Percentiles rank a stretch among this genome's conserved stretches.
These are phyloP conservation scores for Gadus chalcogrammus DNA, from an alignment of 2,113 vertebrate genomes.

Conservation along the genomic window DNA sequence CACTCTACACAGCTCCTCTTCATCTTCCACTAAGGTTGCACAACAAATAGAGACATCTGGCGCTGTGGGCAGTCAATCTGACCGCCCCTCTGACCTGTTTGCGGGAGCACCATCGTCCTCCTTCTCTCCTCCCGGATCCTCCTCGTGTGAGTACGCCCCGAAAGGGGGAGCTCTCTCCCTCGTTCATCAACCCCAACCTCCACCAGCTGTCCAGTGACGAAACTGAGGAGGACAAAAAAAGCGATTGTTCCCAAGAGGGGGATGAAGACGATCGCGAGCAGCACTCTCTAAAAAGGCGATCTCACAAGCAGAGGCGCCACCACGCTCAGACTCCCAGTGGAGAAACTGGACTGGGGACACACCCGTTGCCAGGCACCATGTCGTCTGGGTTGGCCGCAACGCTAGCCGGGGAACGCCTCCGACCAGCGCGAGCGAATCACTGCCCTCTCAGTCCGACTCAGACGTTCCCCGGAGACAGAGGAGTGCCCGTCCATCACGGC, in stretches of 20 bases:
- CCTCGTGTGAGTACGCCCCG: constrained; percentile 74
- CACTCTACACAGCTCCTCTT: constrained; percentile 62
- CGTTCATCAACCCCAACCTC: constrained; percentile 90
- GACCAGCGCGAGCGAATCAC: constrained; percentile 89
- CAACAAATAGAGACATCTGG: constrained; percentile 53
- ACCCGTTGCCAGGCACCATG: constrained; percentile 44
- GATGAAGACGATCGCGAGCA: constrained; percentile 64
- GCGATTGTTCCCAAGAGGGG: constrained; percentile 58
- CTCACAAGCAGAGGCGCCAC: constrained; percentile 79
- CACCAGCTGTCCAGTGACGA: constrained; percentile 82
- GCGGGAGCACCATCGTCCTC: constrained; percentile 62
- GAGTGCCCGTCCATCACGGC: constrained; percentile 97
- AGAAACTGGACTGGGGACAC: constrained; percentile 47
- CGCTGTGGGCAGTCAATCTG: constrained; percentile 52
- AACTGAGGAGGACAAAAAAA: constrained; percentile 68
- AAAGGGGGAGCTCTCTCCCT: constrained; percentile 89
- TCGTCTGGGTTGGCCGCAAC: constrained; percentile 56
- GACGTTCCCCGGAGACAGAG: constrained; percentile 97
- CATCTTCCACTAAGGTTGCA: constrained; percentile 66
- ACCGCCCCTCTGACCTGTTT: constrained; percentile 72
- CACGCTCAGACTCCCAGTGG: constrained; percentile 64
- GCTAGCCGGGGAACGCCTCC: constrained; percentile 87
- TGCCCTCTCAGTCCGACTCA: constrained; percentile 92
- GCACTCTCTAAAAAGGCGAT: constrained; percentile 77
- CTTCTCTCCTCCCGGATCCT: constrained; percentile 57